Evolutionary conservation across 1,140 invertebrate species (phyloP), one percentile per base, ranked within the genome.

Genomic region (Cydia strobilella): DNA sequence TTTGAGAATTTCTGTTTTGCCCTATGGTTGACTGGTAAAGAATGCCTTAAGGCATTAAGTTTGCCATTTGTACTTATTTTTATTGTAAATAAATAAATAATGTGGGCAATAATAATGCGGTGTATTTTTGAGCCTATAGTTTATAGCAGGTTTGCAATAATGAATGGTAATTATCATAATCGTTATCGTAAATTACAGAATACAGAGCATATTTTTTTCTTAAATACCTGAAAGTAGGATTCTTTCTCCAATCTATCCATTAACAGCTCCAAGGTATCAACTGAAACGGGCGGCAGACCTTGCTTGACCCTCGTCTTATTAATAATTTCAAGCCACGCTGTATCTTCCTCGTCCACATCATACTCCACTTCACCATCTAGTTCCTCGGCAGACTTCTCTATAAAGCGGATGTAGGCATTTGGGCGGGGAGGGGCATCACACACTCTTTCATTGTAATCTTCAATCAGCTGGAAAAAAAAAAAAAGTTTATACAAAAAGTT

Each of bases 171-270:
- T 7, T n/a, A n/a, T n/a, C n/a, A n/a, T n/a, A n/a, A n/a, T n/a
- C n/a, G n/a, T n/a, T n/a, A n/a, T n/a, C n/a, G n/a, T n/a, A n/a
- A n/a, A n/a, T n/a, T 35, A 35, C 6, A 35, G 31, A 35, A 35
- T 35, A 35, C 9, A 39, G 7, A 39, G 0, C 35, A 66, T 35
- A 2, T 66, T 5, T 27, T 31, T 15, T 75, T 73, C 39, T 27
- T 84, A n/a, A n/a, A n/a, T n/a, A 95, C 95, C 85, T 98, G 97
- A 91, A 99, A 99, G 91, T 98, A 99, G 1, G 98, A 99, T 92
- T 99, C 98, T 90, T 99, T 99, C 88, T 99, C 98, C 77, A 99
- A 93, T 75, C 98, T 94, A 93, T 99, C 98, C 98, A 99, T 99
- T 7, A 99, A 91, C 2, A 99, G 89, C 93, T 99, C 98, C 93